Conservation (phyloP, 2,797 vertebrate genomes). For the Amblyopsis hoosieri region DNA sequence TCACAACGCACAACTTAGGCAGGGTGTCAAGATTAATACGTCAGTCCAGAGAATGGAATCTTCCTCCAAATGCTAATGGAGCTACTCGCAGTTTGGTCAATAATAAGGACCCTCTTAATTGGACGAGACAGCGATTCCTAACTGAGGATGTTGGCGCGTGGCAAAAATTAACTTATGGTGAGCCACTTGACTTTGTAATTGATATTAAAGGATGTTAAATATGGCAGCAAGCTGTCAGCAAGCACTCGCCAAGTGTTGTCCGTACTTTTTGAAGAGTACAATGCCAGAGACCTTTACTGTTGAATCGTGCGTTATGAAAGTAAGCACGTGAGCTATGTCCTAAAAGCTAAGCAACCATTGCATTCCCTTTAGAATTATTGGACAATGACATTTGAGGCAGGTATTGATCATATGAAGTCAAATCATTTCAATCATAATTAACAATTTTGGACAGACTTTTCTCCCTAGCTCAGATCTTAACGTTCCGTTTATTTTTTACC, state of each 20-base stretch:
- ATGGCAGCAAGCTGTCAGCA: conserved; percentile 63
- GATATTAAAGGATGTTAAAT: conserved; percentile 77
- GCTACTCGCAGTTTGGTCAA: conserved; percentile 62
- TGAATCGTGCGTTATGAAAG: neutral
- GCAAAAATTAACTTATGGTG: conserved; percentile 72
- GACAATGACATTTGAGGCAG: no score
- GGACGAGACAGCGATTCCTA: conserved; percentile 76
- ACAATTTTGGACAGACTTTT: no score
- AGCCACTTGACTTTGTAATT: conserved; percentile 74
- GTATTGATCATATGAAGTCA: no score
- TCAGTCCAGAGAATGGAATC: conserved; percentile 57
- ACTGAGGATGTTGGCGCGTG: conserved; percentile 62
- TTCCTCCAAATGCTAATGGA: conserved; percentile 48
- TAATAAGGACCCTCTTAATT: conserved; percentile 71
- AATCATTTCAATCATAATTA: no score
- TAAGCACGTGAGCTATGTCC: no score
- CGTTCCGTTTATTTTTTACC: no score
- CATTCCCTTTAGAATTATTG: no score
- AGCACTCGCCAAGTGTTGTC: conserved; percentile 28
- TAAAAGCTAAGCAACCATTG: no score
- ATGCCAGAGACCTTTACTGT: neutral
- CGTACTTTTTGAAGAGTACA: conserved; percentile 2
- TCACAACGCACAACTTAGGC: conserved; percentile 26
- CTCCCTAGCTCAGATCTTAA: no score
- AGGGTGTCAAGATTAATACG: conserved; percentile 71